phyloP scores from a whole-genome alignment of 2,888 invertebrate species.

The Phytoseiulus persimilis region DNA sequence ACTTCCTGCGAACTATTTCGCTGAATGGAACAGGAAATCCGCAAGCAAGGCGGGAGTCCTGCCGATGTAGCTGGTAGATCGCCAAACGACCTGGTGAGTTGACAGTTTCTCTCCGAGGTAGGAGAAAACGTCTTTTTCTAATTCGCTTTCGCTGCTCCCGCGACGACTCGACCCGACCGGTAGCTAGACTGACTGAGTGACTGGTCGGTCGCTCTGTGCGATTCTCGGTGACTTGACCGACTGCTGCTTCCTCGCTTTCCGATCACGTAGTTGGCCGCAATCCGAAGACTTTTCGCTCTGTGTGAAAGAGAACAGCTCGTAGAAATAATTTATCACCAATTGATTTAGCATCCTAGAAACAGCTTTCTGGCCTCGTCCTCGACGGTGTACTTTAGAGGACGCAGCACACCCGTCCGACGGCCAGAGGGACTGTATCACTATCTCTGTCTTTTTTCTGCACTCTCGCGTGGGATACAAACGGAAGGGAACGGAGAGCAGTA shows the following conservation, averaged over 20 bases:
- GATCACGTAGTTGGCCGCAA: background rate
- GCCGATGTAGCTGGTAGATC: background rate
- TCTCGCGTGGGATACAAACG: too few relatives aligned
- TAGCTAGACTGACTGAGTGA: background rate
- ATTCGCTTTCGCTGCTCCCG: background rate
- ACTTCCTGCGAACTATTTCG: background rate
- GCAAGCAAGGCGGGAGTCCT: background rate
- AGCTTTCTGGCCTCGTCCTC: background rate
- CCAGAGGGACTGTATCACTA: too few relatives aligned
- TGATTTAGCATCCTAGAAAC: background rate
- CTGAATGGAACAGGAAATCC: background rate
- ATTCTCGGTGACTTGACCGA: background rate
- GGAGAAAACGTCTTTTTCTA: background rate
- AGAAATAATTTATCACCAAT: conserved; percentile 5
- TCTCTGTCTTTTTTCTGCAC: too few relatives aligned
- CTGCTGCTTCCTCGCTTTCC: background rate
- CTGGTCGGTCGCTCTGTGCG: background rate
- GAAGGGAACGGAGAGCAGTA: too few relatives aligned
- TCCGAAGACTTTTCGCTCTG: background rate
- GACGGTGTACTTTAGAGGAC: too few relatives aligned
- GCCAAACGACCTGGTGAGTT: background rate
- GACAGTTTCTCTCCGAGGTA: background rate
- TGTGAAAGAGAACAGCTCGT: background rate
- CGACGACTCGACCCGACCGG: background rate
- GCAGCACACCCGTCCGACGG: too few relatives aligned